These are phyloP conservation scores for Manis crassicaudata DNA, from an alignment of 2,797 vertebrate species.

Conservation along the genomic window DNA sequence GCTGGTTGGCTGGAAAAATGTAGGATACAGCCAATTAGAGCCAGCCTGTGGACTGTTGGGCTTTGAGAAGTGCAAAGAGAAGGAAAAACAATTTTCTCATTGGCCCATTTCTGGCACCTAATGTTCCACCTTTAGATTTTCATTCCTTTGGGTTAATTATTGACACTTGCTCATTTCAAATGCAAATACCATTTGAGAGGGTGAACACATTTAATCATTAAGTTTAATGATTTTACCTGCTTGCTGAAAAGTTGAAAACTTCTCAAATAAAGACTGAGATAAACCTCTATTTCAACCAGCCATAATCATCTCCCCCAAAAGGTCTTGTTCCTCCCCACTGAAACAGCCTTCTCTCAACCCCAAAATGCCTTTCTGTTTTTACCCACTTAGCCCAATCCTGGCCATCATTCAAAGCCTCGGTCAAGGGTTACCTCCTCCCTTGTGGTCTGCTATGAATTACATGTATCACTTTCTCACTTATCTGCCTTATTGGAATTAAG, in stretches of 20 bases:
- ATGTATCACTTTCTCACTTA: neutral
- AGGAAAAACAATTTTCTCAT: neutral
- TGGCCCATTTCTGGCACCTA: neutral
- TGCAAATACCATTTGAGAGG: neutral
- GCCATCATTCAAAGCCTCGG: neutral
- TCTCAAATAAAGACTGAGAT: neutral
- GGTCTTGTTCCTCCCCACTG: neutral
- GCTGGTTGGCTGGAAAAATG: constrained; percentile 39
- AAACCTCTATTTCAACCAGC: neutral
- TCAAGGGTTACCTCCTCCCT: neutral
- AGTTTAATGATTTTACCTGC: neutral
- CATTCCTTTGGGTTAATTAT: constrained; percentile 36
- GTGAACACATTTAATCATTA: neutral
- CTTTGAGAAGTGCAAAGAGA: constrained; percentile 23
- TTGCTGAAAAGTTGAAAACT: neutral
- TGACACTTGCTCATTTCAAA: constrained; percentile 46
- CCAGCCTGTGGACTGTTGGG: neutral
- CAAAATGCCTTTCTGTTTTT: neutral
- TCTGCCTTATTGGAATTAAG: neutral
- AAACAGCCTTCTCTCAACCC: neutral
- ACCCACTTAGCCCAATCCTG: neutral
- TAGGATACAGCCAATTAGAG: constrained; percentile 46
- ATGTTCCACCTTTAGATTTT: neutral
- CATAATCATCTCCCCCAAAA: neutral
- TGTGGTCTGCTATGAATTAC: neutral